These are phyloP conservation scores for Sebastes minor DNA, from an alignment of 2,797 vertebrate genomes.

Conservation along the genomic window DNA sequence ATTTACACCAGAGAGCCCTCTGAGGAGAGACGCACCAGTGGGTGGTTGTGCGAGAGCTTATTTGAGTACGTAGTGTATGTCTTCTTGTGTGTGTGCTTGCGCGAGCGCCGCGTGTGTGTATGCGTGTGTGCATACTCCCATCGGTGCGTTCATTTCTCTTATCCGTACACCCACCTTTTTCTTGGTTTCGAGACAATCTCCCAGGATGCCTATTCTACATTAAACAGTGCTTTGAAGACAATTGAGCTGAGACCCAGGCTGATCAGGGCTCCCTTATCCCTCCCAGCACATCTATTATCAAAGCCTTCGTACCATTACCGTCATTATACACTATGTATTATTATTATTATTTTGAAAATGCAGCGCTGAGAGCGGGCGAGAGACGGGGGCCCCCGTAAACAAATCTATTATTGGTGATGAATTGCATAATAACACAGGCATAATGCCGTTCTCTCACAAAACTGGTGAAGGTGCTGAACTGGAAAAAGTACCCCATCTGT, in stretches of 20 bases:
- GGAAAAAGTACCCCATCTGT: conserved; percentile 87
- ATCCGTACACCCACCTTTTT: conserved; percentile 81
- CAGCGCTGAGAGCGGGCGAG: conserved; percentile 81
- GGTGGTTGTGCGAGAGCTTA: conserved; percentile 75
- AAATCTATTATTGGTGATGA: conserved; percentile 92
- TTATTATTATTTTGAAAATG: conserved; percentile 87
- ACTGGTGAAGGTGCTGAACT: conserved; percentile 88
- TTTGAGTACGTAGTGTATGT: conserved; percentile 69
- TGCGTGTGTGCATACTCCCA: conserved; percentile 52
- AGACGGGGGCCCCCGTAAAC: conserved; percentile 84
- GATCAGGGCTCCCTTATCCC: conserved; percentile 82
- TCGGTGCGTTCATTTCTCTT: conserved; percentile 73
- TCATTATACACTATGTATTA: conserved; percentile 86
- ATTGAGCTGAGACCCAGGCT: conserved; percentile 81
- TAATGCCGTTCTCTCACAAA: conserved; percentile 87
- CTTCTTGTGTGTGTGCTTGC: conserved; percentile 28
- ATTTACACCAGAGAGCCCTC: conserved; percentile 81
- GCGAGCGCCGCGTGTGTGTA: background rate
- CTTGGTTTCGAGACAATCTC: conserved; percentile 80
- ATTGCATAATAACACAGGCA: conserved; percentile 89
- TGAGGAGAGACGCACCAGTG: conserved; percentile 74
- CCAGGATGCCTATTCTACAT: conserved; percentile 80
- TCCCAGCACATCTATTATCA: conserved; percentile 83
- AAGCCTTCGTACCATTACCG: conserved; percentile 82
- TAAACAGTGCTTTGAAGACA: conserved; percentile 85